Evolutionary conservation across 2,888 invertebrate genomes (phyloP).

Genomic region (Tillus elongatus): DNA sequence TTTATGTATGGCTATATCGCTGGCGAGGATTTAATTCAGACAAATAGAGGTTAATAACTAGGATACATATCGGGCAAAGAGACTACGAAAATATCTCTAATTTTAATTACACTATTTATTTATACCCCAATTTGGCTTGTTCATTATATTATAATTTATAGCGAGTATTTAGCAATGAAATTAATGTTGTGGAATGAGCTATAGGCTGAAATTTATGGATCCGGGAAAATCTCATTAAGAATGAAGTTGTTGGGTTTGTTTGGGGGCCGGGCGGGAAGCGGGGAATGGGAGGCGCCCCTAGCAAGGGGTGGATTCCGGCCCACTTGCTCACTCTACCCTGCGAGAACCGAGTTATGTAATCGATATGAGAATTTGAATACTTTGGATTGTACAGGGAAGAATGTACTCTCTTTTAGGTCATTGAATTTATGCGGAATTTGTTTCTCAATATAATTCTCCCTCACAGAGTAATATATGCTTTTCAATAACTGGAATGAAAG

Average conservation of each 20-base stretch:
- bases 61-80: neutral
- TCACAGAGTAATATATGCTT: neutral
- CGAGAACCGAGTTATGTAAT: constrained; percentile 29
- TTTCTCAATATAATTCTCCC: neutral
- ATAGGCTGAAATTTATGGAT: constrained; percentile 45
- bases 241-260: constrained; percentile 44
- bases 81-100: constrained; percentile 24
- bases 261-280: constrained; percentile 23
- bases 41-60: neutral
- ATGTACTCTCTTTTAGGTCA: constrained; percentile 25
- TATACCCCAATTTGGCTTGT: constrained; percentile 41
- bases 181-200: constrained; percentile 45
- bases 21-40: neutral
- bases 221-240: constrained; percentile 46
- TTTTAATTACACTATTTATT: constrained; percentile 39
- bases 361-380: constrained; percentile 36
- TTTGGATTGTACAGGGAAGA: constrained; percentile 29
- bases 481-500: neutral
- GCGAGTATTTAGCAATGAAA: constrained; percentile 45
- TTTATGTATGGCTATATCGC: too few relatives aligned
- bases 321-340: neutral
- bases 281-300: constrained; percentile 17
- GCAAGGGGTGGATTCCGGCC: constrained; percentile 15
- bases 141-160: constrained; percentile 44
- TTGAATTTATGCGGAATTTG: constrained; percentile 10